A percentile compares a stretch with the other conserved stretches of the same genome.
Conservation (phyloP, 1,140 invertebrate genomes). For the Megalonaias nervosa region DNA sequence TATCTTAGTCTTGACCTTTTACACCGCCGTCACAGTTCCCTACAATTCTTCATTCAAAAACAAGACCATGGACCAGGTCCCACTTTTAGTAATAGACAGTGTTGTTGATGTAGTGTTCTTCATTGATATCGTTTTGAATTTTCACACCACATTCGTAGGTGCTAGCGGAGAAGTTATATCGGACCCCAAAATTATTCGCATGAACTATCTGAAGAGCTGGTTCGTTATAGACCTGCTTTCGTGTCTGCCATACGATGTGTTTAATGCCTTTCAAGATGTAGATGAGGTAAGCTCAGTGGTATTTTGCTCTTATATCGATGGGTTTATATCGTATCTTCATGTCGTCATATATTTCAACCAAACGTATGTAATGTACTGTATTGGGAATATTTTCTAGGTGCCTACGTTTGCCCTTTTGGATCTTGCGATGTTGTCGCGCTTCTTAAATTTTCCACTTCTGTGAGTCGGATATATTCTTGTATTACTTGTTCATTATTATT, state of each 20-base stretch:
- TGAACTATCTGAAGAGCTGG: slow-evolving; percentile 99
- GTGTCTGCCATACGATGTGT: slow-evolving; percentile 99
- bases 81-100: slow-evolving; percentile 87
- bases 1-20: slow-evolving; percentile 99
- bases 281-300: slow-evolving; percentile 87
- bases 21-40: slow-evolving; percentile 99
- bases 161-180: slow-evolving; percentile 87
- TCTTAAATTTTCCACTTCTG: no score
- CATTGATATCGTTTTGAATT: slow-evolving; percentile 99
- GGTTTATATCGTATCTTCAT: neutral
- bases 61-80: slow-evolving; percentile 98
- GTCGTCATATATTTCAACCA: no score
- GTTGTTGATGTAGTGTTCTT: slow-evolving; percentile 99
- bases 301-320: neutral
- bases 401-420: no score
- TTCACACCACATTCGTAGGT: slow-evolving; percentile 99
- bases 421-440: no score
- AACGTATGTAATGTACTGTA: no score
- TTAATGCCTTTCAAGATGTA: slow-evolving; percentile 99
- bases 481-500: no score
- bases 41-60: slow-evolving; percentile 99
- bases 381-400: no score
- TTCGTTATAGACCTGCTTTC: slow-evolving; percentile 99
- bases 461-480: no score
- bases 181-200: slow-evolving; percentile 67